Base-by-base conservation (phyloP, 1,140 invertebrate genomes). In the Drosophila sucinea region DNA sequence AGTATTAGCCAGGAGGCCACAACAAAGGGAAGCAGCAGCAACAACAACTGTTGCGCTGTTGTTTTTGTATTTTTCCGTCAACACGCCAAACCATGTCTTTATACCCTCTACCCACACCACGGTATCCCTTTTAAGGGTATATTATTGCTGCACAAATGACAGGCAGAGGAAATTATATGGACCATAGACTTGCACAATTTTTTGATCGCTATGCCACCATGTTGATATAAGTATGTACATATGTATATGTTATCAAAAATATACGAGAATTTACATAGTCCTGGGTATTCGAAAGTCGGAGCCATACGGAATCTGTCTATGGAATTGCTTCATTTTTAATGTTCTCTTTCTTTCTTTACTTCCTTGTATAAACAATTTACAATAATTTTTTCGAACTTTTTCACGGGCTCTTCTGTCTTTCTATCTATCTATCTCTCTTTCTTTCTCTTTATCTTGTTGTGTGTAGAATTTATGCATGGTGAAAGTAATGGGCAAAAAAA, bases 401-500 rank as follows among this genome's bases (percentile, higher is more conserved):
- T 73, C 58, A 47, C 41, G 38, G 23, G 60, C 70, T 63, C 73
- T 76, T 55, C 30, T 17, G 8, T 41, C 27, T 62, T 57, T 58
- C 54, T 47, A 27, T 40, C 44, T 58, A 8, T 10, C 17, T 30
- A 33, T 64, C 67, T 47, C 38, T 60, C 4, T 41, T 58, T 41
- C 73, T 68, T 54, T 38, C 61, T 62, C 32, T 55, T 38, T 38
- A 4, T 56, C 40, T 79, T 63, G 44, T 51, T 51, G 44, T 51
- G 1, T 27, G 44, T 60, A 86, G 79, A 79, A 79, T 79, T 82
- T 73, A 77, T 87, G 70, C 76, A 77, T 60, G 84, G 83, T 74
- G 83, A 87, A 87, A 87, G 83, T 86, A 86, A 87, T 77, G 69
- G 73, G 47, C 66, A 57, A 73, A 57, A 73, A 57, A 40, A 54